phyloP scores from a whole-genome alignment of 1,140 invertebrate species.

The Schlechtendalia chinensis region DNA sequence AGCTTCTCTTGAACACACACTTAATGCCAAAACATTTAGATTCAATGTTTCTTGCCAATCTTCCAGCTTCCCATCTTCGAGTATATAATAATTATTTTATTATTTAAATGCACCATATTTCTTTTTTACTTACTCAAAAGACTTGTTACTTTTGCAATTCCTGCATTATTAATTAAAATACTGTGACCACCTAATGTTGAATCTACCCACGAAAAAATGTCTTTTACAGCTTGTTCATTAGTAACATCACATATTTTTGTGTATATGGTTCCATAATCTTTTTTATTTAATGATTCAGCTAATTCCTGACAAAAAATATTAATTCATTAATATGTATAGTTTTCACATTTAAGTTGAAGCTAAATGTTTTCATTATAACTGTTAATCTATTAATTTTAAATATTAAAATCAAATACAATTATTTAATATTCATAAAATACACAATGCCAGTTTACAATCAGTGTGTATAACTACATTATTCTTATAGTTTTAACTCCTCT shows the following conservation, averaged over 20 bases:
- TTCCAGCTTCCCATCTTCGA: conserved; percentile 55
- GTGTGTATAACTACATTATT: no score
- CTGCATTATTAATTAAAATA: conserved; percentile 56
- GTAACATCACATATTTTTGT: conserved; percentile 59
- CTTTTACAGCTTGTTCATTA: conserved; percentile 58
- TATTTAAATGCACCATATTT: not conserved
- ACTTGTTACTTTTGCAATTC: conserved; percentile 5
- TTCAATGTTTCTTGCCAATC: conserved; percentile 60
- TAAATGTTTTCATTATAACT: not conserved
- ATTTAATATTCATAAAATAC: not conserved
- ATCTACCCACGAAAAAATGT: conserved; percentile 58
- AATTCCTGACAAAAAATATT: not conserved
- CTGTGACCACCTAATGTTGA: conserved; percentile 58
- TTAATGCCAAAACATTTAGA: conserved; percentile 63
- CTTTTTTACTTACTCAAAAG: conserved; percentile 33
- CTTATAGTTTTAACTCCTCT: no score
- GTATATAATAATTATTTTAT: not conserved
- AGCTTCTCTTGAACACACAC: conserved; percentile 61
- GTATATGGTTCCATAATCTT: conserved; percentile 54
- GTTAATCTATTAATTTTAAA: not conserved
- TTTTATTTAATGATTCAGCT: not conserved
- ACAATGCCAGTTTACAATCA: no score
- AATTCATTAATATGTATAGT: not conserved
- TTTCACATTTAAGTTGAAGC: not conserved
- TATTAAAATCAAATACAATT: not conserved